Evolutionary conservation across 1,140 invertebrate genomes (phyloP).

Genomic region (Drosophila santomea): DNA sequence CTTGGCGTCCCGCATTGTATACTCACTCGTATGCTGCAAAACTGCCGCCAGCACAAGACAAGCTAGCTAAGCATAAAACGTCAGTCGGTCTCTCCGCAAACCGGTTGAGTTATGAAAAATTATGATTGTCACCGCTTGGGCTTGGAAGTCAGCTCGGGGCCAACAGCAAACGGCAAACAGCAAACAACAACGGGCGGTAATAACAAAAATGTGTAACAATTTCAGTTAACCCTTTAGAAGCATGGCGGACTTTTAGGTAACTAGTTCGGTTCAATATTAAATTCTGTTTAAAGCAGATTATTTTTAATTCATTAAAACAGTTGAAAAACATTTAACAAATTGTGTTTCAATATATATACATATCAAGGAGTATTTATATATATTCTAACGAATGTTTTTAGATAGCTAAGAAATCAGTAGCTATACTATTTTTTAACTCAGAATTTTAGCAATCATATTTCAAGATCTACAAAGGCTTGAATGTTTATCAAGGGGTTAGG

Average conservation of each 20-base stretch:
- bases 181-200: slow-evolving; percentile 38
- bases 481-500: slow-evolving; percentile 34
- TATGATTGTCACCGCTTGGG: slow-evolving; percentile 77
- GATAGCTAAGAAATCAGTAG: too few species aligned
- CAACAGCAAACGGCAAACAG: slow-evolving; percentile 31
- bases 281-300: too few species aligned
- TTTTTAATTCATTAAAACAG: too few species aligned
- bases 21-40: slow-evolving; percentile 25
- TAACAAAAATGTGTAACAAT: slow-evolving; percentile 73
- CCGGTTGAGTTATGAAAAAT: slow-evolving; percentile 81
- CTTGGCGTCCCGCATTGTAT: slow-evolving; percentile 29
- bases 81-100: slow-evolving; percentile 64
- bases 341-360: too few species aligned
- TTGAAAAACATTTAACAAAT: too few species aligned
- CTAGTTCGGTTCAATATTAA: too few species aligned
- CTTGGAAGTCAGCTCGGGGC: slow-evolving; percentile 15
- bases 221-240: slow-evolving; percentile 68
- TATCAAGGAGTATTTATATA: too few species aligned
- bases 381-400: too few species aligned
- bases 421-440: too few species aligned
- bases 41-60: slow-evolving; percentile 59
- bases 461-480: neutral
- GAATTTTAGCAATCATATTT: too few species aligned
- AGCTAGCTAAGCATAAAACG: slow-evolving; percentile 67
- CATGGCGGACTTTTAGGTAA: neutral